Evolutionary conservation across 2,888 invertebrate genomes (phyloP).

Genomic region (Cybosia mesomella): DNA sequence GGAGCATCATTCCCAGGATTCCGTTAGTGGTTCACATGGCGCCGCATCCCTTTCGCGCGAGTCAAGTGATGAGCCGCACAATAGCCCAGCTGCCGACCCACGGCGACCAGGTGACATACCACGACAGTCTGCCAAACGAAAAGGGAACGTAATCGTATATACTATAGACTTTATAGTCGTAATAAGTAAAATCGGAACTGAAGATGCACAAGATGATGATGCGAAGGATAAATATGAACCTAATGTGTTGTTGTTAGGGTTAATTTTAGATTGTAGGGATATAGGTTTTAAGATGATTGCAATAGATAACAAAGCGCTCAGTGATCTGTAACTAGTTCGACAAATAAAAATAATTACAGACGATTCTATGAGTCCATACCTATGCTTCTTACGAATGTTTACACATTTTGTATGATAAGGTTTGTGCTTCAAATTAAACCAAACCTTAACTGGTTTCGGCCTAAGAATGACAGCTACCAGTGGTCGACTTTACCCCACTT

Average conservation of each 20-base stretch:
- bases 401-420: neutral
- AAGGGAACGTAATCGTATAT: constrained; percentile 47
- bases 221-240: constrained; percentile 63
- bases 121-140: constrained; percentile 40
- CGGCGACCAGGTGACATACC: constrained; percentile 77
- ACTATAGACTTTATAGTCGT: constrained; percentile 33
- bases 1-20: constrained; percentile 75
- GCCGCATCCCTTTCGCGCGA: constrained; percentile 83
- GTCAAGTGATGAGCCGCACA: constrained; percentile 83
- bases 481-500: constrained; percentile 13
- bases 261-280: constrained; percentile 52
- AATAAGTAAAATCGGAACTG: constrained; percentile 22
- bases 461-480: constrained; percentile 1
- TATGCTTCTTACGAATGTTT: constrained; percentile 2
- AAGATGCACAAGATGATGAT: constrained; percentile 57
- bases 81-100: constrained; percentile 77
- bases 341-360: constrained; percentile 71
- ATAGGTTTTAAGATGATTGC: constrained; percentile 65
- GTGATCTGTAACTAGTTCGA: constrained; percentile 82
- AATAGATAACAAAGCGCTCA: constrained; percentile 78
- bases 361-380: constrained; percentile 31
- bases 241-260: constrained; percentile 56
- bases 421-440: neutral
- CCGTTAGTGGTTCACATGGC: constrained; percentile 80
- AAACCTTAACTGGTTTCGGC: neutral